Percentiles rank a stretch among this genome's conserved stretches.
These are phyloP conservation scores for Scopus umbretta DNA, from an alignment of 2,113 vertebrate genomes.

Conservation along the genomic window DNA sequence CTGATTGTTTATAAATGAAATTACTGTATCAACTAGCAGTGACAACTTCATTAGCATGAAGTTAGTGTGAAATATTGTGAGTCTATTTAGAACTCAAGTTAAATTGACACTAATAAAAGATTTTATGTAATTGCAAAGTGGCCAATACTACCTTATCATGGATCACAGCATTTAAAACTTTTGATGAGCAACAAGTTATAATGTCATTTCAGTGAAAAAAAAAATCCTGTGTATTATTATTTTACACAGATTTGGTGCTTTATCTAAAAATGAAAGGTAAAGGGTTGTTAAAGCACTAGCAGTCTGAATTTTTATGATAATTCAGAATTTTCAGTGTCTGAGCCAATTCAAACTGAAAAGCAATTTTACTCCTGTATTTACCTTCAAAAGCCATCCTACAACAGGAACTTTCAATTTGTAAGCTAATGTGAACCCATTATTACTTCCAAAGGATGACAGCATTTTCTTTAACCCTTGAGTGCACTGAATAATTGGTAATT, in stretches of 20 bases:
- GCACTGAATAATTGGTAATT: neutral
- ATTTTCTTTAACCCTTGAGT: neutral
- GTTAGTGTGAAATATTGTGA: no score
- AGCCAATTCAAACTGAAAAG: conserved; percentile 31
- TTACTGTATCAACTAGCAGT: neutral
- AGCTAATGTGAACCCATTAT: neutral
- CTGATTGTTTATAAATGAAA: neutral
- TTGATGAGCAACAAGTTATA: neutral
- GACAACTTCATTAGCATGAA: neutral
- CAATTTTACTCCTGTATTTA: conserved; percentile 30
- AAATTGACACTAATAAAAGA: neutral
- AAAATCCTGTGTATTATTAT: neutral
- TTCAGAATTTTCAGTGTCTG: conserved; percentile 37
- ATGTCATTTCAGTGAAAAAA: neutral
- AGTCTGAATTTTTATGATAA: conserved; percentile 5
- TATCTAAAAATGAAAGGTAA: neutral
- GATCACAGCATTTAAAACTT: neutral
- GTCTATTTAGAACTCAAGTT: neutral
- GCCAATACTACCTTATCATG: neutral
- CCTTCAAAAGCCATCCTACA: neutral
- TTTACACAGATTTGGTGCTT: neutral
- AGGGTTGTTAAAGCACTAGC: neutral
- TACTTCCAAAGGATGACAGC: neutral
- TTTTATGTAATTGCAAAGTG: neutral
- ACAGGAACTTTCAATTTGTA: conserved; percentile 1